Evolutionary conservation across 2,797 vertebrate species (phyloP).

Genomic region (Masticophis lateralis): DNA sequence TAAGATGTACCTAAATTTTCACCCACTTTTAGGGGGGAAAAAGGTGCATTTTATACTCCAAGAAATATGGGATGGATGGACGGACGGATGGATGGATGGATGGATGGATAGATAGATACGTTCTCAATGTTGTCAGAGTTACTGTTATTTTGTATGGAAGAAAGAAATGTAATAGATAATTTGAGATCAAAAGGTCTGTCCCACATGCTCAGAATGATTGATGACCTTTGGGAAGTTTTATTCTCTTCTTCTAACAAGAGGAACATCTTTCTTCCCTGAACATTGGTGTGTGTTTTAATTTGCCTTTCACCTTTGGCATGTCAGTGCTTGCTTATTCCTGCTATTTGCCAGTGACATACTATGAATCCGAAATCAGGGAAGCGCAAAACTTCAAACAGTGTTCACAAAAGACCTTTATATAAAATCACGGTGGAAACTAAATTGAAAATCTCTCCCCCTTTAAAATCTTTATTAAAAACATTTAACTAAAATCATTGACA

Average conservation of each 20-base stretch:
- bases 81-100: too few relatives aligned
- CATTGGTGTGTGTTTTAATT: background rate
- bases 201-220: background rate
- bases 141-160: background rate
- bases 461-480: background rate
- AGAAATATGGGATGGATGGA: too few relatives aligned
- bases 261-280: background rate
- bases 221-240: background rate
- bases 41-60: too few relatives aligned
- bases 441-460: background rate
- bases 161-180: background rate
- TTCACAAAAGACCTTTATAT: background rate
- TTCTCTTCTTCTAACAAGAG: background rate
- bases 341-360: background rate
- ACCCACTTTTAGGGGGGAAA: too few relatives aligned
- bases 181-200: background rate
- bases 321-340: background rate
- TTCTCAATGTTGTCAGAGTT: background rate
- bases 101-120: too few relatives aligned
- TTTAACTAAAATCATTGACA: background rate
- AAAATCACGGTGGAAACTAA: background rate
- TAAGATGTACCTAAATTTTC: too few relatives aligned
- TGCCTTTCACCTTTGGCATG: background rate
- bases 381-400: background rate
- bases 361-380: background rate